Base-by-base conservation (phyloP, 2,113 vertebrate species). In the Notothenia coriiceps region DNA sequence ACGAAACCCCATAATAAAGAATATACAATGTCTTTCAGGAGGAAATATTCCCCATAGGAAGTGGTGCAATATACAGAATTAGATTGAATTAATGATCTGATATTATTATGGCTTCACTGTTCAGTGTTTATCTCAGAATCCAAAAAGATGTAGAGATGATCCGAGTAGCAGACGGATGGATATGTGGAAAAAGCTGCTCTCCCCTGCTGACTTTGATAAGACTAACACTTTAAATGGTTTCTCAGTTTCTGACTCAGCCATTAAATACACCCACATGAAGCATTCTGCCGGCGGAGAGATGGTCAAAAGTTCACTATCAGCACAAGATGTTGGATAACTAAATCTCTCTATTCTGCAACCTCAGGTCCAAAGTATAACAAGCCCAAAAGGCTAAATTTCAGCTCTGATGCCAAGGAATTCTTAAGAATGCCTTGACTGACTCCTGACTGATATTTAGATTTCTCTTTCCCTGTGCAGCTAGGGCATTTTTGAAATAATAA, bases 271-370 rank as follows among this genome's bases (percentile, higher is more conserved):
- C 63, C 65, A 79, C 74, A 40, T 17, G 3, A 18, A 62, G 54
- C 29, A 44, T 54, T 70, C 55, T 15, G 63, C 43, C 70, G 70
- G 7, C 64, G 62, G 43, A 72, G 61, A 50, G 29, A 22, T 29
- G 67, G 83, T 77, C 74, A 13, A 22, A 62, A 73, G 80, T 70
- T 80, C 82, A 74, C 20, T 10, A 13, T 64, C 40, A 71, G 62
- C 66, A 74, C 79, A 63, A 59, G 63, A 10, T 71, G 51, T n/a
- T 80, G 72, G n/a, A 70, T 22, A 20, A 67, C 46, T 14, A n/a
- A 46, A 79, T 66, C 51, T 59, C 20, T 61, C 46, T 55, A 33
- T 63, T 55, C 22, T 62, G 33, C 46, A 74, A 79, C 61, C 60
- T 74, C 40, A n/a, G 44, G 74, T 52, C 54, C 14, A 0, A 3